Base-by-base conservation (phyloP, 2,797 vertebrate genomes). In the Girardinus metallicus region DNA sequence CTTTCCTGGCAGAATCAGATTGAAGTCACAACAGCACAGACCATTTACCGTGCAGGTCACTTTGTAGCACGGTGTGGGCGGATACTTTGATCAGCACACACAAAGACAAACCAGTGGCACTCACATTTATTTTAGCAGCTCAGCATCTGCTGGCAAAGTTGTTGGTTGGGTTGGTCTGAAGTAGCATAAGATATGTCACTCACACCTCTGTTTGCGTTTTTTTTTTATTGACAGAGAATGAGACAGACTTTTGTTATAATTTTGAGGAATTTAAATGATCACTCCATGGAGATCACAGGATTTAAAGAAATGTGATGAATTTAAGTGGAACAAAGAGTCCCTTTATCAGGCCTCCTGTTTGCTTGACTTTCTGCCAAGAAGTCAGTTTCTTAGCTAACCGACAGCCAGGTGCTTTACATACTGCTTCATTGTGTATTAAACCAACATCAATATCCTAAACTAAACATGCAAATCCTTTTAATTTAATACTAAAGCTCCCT, bases 241-340 rank as follows among this genome's bases (percentile, higher is more conserved):
- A 49, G 11, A 44, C 77, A 72, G 89, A 92, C 91, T 93, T 85
- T 68, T 90, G 87, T 93, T 94, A n/a, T 93, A 89, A 66, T 89
- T 91, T 78, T 10, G 36, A 76, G 74, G 87, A 94, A 93, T 94
- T 82, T 75, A 0, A 90, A 76, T 46, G 75, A 87, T 92, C 74
- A 47, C 44, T 76, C 76, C 80, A 47, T 51, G 31, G 18, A 85
- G 80, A 84, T 73, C 74, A 62, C 71, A 68, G 80, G 80, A 73
- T 73, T 83, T 86, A 47, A 80, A 83, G 49, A 79, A 74, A 80
- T 78, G 80, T 53, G 39, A 15, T 57, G n/a, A 86, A 75, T 77
- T 84, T 23, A 39, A n/a, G 39, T 44, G 13, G 47, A 79, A 31
- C 34, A 76, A 39, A 29, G 7, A 44, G 6, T 29, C 29, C 53